phyloP scores from a whole-genome alignment of 2,113 vertebrate species.

The Leucopsar rothschildi region DNA sequence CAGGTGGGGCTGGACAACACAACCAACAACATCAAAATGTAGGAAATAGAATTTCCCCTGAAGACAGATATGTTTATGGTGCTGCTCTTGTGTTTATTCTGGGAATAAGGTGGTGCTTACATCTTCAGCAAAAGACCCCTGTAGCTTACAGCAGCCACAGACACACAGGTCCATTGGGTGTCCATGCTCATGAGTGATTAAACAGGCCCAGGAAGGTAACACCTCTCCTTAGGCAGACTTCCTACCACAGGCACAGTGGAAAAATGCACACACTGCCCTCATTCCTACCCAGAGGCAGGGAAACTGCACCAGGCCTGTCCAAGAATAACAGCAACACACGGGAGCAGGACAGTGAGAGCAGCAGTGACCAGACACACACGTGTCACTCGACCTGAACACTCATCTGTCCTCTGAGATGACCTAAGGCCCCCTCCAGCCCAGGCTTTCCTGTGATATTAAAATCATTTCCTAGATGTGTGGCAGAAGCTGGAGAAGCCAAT shows the following conservation, averaged over 20 bases:
- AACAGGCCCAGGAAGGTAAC: neutral
- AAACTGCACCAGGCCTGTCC: neutral
- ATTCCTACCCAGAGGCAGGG: neutral
- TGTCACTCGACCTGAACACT: fast-evolving
- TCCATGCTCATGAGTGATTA: fast-evolving
- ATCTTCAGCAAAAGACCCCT: neutral
- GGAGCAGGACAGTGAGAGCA: neutral
- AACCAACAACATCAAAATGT: neutral
- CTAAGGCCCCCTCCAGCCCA: fast-evolving
- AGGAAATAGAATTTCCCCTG: neutral
- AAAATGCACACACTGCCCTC: neutral
- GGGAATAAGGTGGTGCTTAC: neutral
- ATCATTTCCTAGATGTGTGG: neutral
- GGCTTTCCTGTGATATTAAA: neutral
- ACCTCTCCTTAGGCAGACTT: neutral
- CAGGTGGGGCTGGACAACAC: neutral
- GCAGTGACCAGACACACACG: fast-evolving
- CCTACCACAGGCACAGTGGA: neutral
- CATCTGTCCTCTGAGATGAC: neutral
- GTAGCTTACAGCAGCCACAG: neutral
- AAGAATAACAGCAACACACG: neutral
- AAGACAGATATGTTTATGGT: neutral
- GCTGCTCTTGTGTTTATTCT: neutral
- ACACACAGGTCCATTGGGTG: fast-evolving
- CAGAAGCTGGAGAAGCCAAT: neutral